Evolutionary conservation across 2,797 vertebrate genomes (phyloP).

Genomic region (Glyptemys insculpta): DNA sequence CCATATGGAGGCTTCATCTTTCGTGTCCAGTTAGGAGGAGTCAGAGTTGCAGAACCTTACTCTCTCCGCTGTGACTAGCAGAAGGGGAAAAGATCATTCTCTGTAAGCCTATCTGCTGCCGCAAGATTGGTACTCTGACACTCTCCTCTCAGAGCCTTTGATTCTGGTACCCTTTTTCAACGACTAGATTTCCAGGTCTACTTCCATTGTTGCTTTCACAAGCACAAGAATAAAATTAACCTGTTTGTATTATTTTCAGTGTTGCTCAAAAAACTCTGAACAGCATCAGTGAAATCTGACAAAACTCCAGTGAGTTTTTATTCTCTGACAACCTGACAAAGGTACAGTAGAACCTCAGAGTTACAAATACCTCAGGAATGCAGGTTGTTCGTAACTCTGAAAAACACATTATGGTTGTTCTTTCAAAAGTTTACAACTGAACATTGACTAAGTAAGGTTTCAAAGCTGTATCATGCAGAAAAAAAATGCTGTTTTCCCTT

Average conservation of each 20-base stretch:
- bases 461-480: too few relatives aligned
- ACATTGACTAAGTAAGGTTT: too few relatives aligned
- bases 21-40: not conserved
- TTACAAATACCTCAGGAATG: too few relatives aligned
- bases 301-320: not conserved
- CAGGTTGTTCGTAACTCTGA: too few relatives aligned
- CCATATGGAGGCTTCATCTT: not conserved
- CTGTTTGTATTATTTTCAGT: not conserved
- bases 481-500: too few relatives aligned
- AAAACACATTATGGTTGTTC: too few relatives aligned
- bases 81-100: not conserved
- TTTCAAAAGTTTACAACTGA: too few relatives aligned
- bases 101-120: not conserved
- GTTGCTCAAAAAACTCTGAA: not conserved
- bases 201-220: not conserved
- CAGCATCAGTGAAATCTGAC: not conserved
- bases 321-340: not conserved
- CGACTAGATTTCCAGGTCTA: not conserved
- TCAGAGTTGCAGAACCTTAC: not conserved
- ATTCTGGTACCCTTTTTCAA: not conserved
- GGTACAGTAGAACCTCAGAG: too few relatives aligned
- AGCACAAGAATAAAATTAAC: not conserved
- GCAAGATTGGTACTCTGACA: not conserved
- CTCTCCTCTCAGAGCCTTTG: fast-evolving
- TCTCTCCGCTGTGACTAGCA: not conserved